Conservation (phyloP, 2,113 vertebrate species). For the Rhabdomys dilectus region DNA sequence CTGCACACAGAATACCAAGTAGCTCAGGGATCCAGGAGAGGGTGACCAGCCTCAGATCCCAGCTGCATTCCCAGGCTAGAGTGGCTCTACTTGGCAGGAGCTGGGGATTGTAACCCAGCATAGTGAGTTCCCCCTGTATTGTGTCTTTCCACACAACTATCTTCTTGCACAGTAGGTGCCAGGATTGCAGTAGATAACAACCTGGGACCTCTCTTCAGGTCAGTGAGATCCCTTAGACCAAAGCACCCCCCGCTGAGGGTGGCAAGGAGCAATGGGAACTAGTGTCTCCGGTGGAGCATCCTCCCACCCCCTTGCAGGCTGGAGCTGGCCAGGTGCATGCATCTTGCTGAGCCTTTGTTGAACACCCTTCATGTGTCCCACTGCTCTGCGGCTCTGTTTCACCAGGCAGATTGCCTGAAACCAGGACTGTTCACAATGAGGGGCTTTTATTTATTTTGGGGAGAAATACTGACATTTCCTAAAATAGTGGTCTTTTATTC, state of each 20-base stretch:
- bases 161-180: background rate
- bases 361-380: background rate
- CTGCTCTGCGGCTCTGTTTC: background rate
- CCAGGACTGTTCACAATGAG: conserved; percentile 18
- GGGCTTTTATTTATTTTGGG: conserved; percentile 34
- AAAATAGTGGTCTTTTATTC: conserved; percentile 70
- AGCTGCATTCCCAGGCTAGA: background rate
- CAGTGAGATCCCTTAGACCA: rapidly evolving
- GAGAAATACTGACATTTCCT: conserved; percentile 70
- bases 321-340: background rate
- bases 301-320: rapidly evolving
- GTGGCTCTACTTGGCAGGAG: no score
- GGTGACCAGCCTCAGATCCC: background rate
- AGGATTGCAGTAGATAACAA: background rate
- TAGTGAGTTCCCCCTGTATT: rapidly evolving
- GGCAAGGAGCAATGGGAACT: background rate
- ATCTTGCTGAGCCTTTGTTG: rapidly evolving
- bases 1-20: background rate
- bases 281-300: rapidly evolving
- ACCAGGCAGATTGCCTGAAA: conserved; percentile 36
- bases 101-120: rapidly evolving
- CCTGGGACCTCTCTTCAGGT: background rate
- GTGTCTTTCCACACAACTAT: rapidly evolving
- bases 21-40: background rate
- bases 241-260: rapidly evolving